Evolutionary conservation across 2,797 vertebrate species (phyloP).

Genomic region (Mus spretus): DNA sequence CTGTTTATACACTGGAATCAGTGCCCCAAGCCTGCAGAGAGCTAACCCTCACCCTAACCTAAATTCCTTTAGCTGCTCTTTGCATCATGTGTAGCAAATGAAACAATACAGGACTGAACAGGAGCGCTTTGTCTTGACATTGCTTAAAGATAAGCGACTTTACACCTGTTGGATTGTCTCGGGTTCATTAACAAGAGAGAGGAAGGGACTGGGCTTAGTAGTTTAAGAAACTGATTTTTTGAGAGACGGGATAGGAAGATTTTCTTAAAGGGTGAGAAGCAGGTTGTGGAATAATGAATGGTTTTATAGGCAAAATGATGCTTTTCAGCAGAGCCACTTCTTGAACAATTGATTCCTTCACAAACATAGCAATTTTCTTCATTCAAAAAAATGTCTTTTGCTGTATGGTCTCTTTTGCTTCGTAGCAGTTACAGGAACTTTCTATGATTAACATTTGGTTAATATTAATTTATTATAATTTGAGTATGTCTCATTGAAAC

Average conservation of each 20-base stretch:
- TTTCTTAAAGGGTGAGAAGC: constrained; percentile 2
- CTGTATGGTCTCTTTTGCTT: constrained; percentile 9
- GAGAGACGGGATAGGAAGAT: neutral
- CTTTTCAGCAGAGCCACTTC: constrained; percentile 18
- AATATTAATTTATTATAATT: neutral
- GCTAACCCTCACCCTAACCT: constrained; percentile 36
- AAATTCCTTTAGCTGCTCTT: constrained; percentile 64
- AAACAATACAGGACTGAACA: constrained; percentile 31
- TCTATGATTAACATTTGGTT: constrained; percentile 37
- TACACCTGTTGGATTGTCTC: neutral
- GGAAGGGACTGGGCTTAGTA: neutral
- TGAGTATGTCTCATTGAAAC: neutral
- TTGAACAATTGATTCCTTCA: constrained; percentile 40
- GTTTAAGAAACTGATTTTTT: constrained; percentile 47
- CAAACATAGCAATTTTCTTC: neutral
- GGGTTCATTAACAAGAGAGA: neutral
- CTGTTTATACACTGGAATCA: constrained; percentile 35
- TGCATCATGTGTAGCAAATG: constrained; percentile 60
- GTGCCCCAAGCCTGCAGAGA: constrained; percentile 35
- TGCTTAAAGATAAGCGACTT: constrained; percentile 48
- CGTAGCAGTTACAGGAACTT: neutral
- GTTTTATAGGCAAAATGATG: constrained; percentile 10
- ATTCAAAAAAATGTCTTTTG: constrained; percentile 16
- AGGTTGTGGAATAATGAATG: neutral
- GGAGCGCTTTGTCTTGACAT: constrained; percentile 42